Evolutionary conservation across 2,888 invertebrate genomes (phyloP), one percentile per base, ranked within the genome.

Genomic region (Uloborus plumipes): DNA sequence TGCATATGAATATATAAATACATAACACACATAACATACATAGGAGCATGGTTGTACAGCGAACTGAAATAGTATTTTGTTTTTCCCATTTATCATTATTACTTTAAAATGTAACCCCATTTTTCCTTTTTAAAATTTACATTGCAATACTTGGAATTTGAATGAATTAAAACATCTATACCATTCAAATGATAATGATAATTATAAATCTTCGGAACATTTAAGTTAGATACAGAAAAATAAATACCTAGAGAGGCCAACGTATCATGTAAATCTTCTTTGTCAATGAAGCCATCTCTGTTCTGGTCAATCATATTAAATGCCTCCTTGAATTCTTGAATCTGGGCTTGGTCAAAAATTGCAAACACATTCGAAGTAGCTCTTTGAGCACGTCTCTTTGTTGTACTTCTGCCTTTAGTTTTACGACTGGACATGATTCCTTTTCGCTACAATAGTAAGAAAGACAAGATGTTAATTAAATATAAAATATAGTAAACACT

Each of bases 271-370:
- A 99, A 91, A 89, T 99, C 99, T 90, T 99, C 98, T 89, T 99
- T 98, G 89, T 98, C 98, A 78, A 99, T 96, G 88, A 99, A 99
- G 0, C 99, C 99, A 90, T 99, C 99, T 81, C 98, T 93, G 90
- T 99, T 99, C 89, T 99, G 99, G 89, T 99, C 99, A 88, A 99
- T 99, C 98, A 99, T 98, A 89, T 99, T 99, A 90, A 99, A 99
- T 0, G 99, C 99, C 90, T 99, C 99, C 89, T 99, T 99, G 90
- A 99, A 99, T 90, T 99, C 99, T 53, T 99, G 98, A 87, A 99
- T 99, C 90, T 99, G 99, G 0, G 99, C 98, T 90, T 99, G 99
- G 90, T 99, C 99, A 89, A 99, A 99, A 99, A 99, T 99, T 78
- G 99, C 99, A 89, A 99, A 99, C 9, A 99, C 99, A 93, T 99